These are phyloP conservation scores for Mimas tiliae DNA, from an alignment of 2,888 invertebrate species.

Conservation along the genomic window DNA sequence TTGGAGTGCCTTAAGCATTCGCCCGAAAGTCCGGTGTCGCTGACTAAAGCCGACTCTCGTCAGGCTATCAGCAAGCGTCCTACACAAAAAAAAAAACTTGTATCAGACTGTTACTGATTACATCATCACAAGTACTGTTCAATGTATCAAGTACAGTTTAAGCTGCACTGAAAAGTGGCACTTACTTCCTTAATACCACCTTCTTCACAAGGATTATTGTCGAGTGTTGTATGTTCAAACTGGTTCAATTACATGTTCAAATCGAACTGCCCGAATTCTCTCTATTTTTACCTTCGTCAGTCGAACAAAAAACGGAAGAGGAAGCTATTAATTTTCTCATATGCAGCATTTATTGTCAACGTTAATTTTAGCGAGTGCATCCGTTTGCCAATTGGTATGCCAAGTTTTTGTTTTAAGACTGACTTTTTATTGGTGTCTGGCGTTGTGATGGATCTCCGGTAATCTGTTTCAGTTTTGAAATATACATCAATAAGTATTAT, in stretches of 20 bases:
- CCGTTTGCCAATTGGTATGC: constrained; percentile 44
- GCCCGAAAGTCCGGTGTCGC: no score
- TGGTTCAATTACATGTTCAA: not conserved
- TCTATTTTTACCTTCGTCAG: not conserved
- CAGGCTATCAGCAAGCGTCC: no score
- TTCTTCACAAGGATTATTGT: constrained; percentile 14
- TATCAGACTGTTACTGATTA: no score
- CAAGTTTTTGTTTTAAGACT: constrained; percentile 40
- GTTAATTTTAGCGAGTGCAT: constrained; percentile 41
- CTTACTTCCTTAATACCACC: not conserved
- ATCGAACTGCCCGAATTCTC: not conserved
- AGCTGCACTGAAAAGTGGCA: constrained; percentile 2
- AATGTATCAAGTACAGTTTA: not conserved
- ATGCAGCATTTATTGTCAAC: constrained; percentile 35
- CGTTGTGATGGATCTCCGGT: not conserved
- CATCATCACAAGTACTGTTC: not conserved
- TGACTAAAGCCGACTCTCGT: no score
- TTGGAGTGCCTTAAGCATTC: no score
- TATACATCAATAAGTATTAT: no score
- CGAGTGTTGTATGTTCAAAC: not conserved
- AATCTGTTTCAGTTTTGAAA: not conserved
- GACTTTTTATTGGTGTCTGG: not conserved
- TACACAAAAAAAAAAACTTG: no score
- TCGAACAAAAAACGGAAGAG: constrained; percentile 18
- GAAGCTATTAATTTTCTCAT: constrained; percentile 33